phyloP scores from a whole-genome alignment of 2,797 vertebrate species.

The Mormyrus proboscirostris region DNA sequence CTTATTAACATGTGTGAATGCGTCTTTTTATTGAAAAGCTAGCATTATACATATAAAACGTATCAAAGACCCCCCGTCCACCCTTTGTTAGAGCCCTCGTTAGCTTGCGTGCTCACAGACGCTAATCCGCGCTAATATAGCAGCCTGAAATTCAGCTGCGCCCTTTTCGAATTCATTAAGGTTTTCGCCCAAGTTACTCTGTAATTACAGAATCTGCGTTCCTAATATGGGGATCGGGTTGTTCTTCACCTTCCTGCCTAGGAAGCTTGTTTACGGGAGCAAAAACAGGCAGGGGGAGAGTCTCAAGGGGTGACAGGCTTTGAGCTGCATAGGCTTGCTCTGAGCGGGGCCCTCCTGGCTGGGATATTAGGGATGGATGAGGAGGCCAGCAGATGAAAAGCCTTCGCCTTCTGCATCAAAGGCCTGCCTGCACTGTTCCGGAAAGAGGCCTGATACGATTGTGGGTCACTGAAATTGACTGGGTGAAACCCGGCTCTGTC shows the following conservation, averaged over 20 bases:
- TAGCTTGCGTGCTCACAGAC: constrained; percentile 29
- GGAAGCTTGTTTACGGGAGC: neutral
- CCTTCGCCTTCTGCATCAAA: neutral
- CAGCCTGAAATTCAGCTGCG: neutral
- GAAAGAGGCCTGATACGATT: neutral
- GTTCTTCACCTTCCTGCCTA: neutral
- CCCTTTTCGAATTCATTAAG: constrained; percentile 12
- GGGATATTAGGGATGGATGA: neutral
- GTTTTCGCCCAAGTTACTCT: neutral
- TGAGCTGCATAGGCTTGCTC: neutral
- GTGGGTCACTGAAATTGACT: neutral
- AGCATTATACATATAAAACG: neutral
- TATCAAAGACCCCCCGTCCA: neutral
- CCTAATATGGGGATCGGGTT: neutral
- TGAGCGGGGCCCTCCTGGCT: neutral
- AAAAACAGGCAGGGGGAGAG: neutral
- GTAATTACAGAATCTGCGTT: constrained; percentile 5
- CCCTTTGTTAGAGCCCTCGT: constrained; percentile 16
- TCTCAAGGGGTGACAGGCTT: neutral
- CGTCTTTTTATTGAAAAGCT: constrained; percentile 2
- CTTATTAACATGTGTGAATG: neutral
- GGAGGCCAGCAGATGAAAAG: neutral
- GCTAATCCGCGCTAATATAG: neutral
- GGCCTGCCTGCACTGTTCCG: neutral
- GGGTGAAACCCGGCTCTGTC: neutral